Base-by-base conservation (phyloP, 2,797 vertebrate species). In the Gadopsis bispinosus region DNA sequence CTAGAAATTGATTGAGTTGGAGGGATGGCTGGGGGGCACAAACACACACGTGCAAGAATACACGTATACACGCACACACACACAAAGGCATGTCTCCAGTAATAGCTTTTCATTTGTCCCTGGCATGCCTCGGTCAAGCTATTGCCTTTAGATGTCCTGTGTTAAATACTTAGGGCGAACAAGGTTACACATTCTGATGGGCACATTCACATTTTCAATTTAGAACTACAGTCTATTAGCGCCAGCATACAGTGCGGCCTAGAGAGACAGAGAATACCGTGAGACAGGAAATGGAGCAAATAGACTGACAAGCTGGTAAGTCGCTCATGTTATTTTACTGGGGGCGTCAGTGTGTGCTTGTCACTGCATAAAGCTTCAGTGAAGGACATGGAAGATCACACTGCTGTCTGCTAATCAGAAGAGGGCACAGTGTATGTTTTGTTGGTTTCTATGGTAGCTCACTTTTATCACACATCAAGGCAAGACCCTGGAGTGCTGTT, bases 81-180 rank as follows among this genome's bases (percentile, higher is more conserved):
- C 5, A 50, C 26, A 81, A 31, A 87, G 69, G 45, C 81, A 76
- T 41, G 78, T 90, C 90, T 84, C 77, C 77, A 66, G 81, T 93
- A 92, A 92, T 90, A 90, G 91, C 85, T 89, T 93, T 92, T 89
- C 87, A 91, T 91, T 88, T 85, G 85, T 89, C 82, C 60, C 72
- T 85, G 90, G 93, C 88, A 83, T 87, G 85, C 83, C 84, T 90
- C 56, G 73, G 89, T 89, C 84, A 83, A 86, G 75, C 77, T 84
- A 79, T 80, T 29, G 84, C 87, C 87, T 87, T 88, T 69, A 90
- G 84, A 91, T 84, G 86, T 89, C 84, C 81, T 33, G 77, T 79
- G 87, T 93, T 91, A 92, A 93, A 92, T 87, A 92, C 87, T 75
- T 51, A 20, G 71, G 84, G 87, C 73, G 71, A 84, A 70, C 73